Conservation (phyloP, 2,113 vertebrate genomes). For the Xenopus borealis region DNA sequence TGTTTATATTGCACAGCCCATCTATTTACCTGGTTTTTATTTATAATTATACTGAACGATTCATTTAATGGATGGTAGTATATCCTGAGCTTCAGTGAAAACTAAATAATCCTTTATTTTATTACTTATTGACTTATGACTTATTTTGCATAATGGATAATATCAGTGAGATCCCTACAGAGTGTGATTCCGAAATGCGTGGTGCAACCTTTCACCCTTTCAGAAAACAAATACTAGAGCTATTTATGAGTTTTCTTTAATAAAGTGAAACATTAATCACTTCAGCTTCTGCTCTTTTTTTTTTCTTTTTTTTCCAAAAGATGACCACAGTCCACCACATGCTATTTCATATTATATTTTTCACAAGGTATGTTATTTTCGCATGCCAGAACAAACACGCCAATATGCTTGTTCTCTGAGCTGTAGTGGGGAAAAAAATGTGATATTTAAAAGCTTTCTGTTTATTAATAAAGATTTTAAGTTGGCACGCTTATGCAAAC, state of each 20-base stretch:
- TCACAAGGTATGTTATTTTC: conserved; percentile 23
- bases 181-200: neutral
- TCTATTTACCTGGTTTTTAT: no score
- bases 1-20: no score
- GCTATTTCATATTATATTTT: conserved; percentile 4
- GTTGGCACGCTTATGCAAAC: neutral
- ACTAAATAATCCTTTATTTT: no score
- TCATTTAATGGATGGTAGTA: no score
- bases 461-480: conserved; percentile 24
- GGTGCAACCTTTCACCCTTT: neutral
- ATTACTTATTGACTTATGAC: neutral
- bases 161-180: neutral
- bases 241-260: neutral
- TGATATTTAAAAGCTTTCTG: conserved; percentile 22
- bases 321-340: neutral
- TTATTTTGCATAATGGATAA: neutral
- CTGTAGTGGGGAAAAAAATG: neutral
- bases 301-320: neutral
- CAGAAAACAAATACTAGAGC: neutral
- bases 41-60: no score
- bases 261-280: neutral
- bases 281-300: neutral
- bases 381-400: neutral
- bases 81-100: no score
- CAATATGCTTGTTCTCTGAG: neutral